phyloP scores from a whole-genome alignment of 35 echinoderm and acorn worm species.

The Acanthaster planci region DNA sequence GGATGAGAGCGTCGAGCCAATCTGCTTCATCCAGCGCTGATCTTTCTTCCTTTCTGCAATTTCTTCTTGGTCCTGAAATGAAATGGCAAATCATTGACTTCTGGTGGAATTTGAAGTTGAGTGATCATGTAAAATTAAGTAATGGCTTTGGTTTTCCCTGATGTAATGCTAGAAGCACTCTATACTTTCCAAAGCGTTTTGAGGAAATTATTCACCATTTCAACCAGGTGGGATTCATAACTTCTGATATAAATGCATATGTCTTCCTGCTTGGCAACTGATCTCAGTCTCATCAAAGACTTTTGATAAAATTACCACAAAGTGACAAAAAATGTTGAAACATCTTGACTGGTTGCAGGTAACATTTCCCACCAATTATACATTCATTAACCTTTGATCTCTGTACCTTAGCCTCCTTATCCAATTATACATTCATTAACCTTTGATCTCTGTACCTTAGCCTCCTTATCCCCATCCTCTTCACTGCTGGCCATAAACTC shows the following conservation, averaged over 20 bases:
- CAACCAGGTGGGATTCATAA: too few species aligned
- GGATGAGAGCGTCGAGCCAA: neutral
- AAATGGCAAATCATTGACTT: neutral
- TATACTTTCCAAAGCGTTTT: too few species aligned
- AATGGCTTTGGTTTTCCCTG: too few species aligned
- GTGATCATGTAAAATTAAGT: too few species aligned
- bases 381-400: neutral
- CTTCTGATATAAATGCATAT: too few species aligned
- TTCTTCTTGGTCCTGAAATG: neutral
- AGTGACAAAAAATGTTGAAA: too few species aligned
- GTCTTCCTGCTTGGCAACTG: neutral
- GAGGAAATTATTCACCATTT: too few species aligned
- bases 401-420: neutral
- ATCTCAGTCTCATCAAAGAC: neutral
- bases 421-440: neutral
- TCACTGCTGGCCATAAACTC: conserved; percentile 47
- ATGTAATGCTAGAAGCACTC: too few species aligned
- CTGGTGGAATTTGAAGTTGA: neutral
- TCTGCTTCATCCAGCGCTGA: neutral
- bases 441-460: neutral
- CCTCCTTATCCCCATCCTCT: conserved; percentile 12
- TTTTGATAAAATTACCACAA: too few species aligned
- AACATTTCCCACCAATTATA: neutral
- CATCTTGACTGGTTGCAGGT: neutral
- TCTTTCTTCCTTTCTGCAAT: neutral